Evolutionary conservation across 2,113 vertebrate species (phyloP).

Genomic region (Sorex araneus): DNA sequence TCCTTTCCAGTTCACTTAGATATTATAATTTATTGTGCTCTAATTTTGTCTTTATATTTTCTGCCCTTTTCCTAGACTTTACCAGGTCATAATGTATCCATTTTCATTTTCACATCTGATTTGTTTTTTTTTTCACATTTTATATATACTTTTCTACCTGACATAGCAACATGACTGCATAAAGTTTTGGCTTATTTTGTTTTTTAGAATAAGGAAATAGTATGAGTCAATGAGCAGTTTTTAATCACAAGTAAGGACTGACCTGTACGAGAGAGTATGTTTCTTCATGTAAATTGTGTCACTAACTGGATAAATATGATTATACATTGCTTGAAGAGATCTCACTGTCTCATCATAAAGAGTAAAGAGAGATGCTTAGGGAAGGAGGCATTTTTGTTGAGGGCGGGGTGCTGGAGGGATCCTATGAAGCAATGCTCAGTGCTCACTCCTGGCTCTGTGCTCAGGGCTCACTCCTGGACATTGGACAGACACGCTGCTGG

Average conservation of each 20-base stretch:
- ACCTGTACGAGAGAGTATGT: not conserved
- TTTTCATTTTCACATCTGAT: too few relatives aligned
- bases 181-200: not conserved
- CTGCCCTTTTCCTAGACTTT: not conserved
- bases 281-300: not conserved
- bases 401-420: too few relatives aligned
- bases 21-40: not conserved
- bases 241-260: not conserved
- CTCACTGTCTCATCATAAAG: not conserved
- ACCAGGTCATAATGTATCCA: not conserved
- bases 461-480: too few relatives aligned
- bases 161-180: not conserved
- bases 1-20: not conserved
- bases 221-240: conserved; percentile 14
- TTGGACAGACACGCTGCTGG: too few relatives aligned
- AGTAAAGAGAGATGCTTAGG: not conserved
- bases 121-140: too few relatives aligned
- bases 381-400: not conserved
- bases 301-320: not conserved
- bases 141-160: conserved; percentile 28
- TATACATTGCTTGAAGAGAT: not conserved
- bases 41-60: conserved; percentile 17
- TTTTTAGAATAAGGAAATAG: too few relatives aligned
- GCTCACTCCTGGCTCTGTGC: too few relatives aligned
- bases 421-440: too few relatives aligned